Evolutionary conservation across 2,113 vertebrate species (phyloP).

Genomic region (Pangasianodon hypophthalmus): DNA sequence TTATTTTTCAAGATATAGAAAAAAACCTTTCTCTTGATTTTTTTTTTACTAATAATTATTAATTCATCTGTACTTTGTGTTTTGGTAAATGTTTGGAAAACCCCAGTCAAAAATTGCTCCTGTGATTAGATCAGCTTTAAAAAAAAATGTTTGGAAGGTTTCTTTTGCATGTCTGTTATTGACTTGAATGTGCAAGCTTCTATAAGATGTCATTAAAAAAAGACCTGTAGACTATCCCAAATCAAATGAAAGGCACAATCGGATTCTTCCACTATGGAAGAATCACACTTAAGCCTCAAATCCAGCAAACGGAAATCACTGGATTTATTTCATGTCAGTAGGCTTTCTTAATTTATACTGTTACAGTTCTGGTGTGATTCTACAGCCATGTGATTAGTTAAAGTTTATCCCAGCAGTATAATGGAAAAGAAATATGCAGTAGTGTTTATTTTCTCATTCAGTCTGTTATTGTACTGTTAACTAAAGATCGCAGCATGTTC

Average conservation of each 20-base stretch:
- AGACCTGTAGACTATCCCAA: constrained; percentile 71
- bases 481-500: constrained; percentile 65
- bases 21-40: not conserved
- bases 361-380: not conserved
- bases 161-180: constrained; percentile 21
- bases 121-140: not conserved
- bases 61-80: not conserved
- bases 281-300: constrained; percentile 40
- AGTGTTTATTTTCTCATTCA: constrained; percentile 60
- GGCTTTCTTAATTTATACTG: constrained; percentile 9
- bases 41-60: not conserved
- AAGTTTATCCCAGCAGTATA: constrained; percentile 43
- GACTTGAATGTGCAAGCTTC: constrained; percentile 33
- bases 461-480: constrained; percentile 71
- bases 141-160: not conserved
- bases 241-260: constrained; percentile 74
- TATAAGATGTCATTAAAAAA: constrained; percentile 75
- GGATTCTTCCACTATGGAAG: not conserved
- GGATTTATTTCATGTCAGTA: constrained; percentile 1
- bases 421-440: constrained; percentile 53
- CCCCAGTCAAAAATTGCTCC: not conserved
- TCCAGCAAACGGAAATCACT: constrained; percentile 8
- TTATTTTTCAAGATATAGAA: not conserved
- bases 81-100: not conserved
- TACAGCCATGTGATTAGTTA: not conserved